Base-by-base conservation (phyloP, 2,113 vertebrate genomes). In the Pyxicephalus adspersus region DNA sequence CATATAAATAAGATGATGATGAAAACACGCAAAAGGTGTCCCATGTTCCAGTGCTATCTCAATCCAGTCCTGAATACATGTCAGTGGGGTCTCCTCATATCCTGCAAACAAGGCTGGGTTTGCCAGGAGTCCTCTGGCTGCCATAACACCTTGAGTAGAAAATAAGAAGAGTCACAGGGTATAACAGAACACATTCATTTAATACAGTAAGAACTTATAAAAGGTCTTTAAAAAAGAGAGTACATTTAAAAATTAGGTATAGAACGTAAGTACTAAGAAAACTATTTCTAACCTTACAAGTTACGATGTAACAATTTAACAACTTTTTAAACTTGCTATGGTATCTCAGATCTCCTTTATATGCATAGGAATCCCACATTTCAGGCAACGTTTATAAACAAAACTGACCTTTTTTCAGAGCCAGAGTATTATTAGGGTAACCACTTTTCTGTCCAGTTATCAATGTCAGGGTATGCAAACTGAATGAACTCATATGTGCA, bases 1-100 rank as follows among this genome's bases (percentile, higher is more conserved):
- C 98, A 99, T 99, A 90, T 98, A 98, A 85, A 97, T 98, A 60
- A 99, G 94, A 86, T 99, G 98, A 52, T 98, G 96, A 87, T 99
- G 98, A 85, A 99, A 98, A 86, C 96, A 98, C 0, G 94, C 94
- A 83, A 96, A 99, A 3, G 96, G 95, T 52, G 96, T 98, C 76
- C 98, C 97, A 0, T 95, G 96, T 70, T 96, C 92, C 71, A 96
- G 80, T 70, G 98, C 90, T 57, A 96, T 92, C 83, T 98, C 92
- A 89, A 98, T 92, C 98, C 97, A 99, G 91, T 99, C 96, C 94
- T 95, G 95, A 85, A 99, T 87, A 83, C 98, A 99, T 86, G 95
- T 88, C 81, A 97, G 76, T 16, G 97, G 97, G 0, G 96, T 99
- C 64, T 96, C 95, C 67, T 97, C 95, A 8, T 94, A 96, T 50